A percentile compares a stretch with the other conserved stretches of the same genome.
Conservation (phyloP, 2,888 invertebrate genomes). For the Masnerella sp. region DNA sequence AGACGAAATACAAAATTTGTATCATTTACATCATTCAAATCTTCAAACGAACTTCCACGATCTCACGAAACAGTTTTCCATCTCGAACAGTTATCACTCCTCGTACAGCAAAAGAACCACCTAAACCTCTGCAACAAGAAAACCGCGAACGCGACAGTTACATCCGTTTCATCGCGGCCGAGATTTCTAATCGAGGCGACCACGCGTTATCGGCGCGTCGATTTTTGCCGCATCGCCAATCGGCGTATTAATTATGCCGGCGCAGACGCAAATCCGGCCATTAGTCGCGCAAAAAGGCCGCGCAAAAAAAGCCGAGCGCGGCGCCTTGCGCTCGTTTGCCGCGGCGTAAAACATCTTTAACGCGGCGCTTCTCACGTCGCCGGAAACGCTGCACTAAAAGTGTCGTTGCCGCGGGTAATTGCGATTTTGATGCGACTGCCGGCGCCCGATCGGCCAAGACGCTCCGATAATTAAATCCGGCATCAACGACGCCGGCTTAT, state of each 20-base stretch:
- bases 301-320: slow-evolving; percentile 16
- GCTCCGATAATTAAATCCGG: slow-evolving; percentile 42
- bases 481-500: no score
- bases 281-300: slow-evolving; percentile 15
- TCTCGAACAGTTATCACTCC: no score
- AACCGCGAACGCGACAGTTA: slow-evolving; percentile 39
- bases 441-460: slow-evolving; percentile 41
- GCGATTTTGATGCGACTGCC: slow-evolving; percentile 47
- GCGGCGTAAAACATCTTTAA: slow-evolving; percentile 63
- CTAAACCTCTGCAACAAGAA: slow-evolving; percentile 45
- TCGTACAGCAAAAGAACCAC: no score
- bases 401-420: slow-evolving; percentile 55
- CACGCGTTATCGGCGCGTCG: slow-evolving; percentile 44
- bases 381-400: slow-evolving; percentile 50
- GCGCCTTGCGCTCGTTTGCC: slow-evolving; percentile 55
- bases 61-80: no score
- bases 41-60: no score
- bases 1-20: no score
- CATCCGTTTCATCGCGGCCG: slow-evolving; percentile 48
- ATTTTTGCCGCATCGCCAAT: slow-evolving; percentile 41
- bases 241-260: slow-evolving; percentile 48
- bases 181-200: slow-evolving; percentile 50
- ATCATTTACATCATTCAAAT: no score
- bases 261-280: slow-evolving; percentile 44
- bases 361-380: slow-evolving; percentile 39